These are phyloP conservation scores for Congeria kusceri DNA, from an alignment of 2,888 invertebrate species.

Conservation along the genomic window DNA sequence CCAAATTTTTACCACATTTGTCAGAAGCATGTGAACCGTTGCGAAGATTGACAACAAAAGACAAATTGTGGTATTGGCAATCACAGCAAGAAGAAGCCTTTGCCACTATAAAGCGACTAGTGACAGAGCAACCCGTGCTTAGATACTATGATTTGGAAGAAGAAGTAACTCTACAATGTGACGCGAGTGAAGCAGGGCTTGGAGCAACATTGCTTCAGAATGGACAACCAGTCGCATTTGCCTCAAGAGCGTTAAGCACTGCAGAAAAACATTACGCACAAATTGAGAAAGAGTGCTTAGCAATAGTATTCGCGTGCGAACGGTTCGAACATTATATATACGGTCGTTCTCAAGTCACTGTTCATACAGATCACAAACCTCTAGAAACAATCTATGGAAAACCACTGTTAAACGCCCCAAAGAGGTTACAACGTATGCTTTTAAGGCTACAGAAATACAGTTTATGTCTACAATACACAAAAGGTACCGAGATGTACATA, in stretches of 20 bases:
- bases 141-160: constrained; percentile 34
- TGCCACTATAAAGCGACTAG: constrained; percentile 21
- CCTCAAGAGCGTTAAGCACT: constrained; percentile 51
- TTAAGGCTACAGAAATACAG: constrained; percentile 78
- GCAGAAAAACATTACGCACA: constrained; percentile 64
- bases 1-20: constrained; percentile 58
- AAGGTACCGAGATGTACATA: constrained; percentile 49
- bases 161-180: constrained; percentile 8
- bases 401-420: constrained; percentile 42
- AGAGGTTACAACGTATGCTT: constrained; percentile 64
- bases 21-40: constrained; percentile 58
- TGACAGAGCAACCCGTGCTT: constrained; percentile 39
- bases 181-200: constrained; percentile 52
- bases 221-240: constrained; percentile 59
- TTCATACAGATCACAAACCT: constrained; percentile 59
- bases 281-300: constrained; percentile 68
- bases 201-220: constrained; percentile 64
- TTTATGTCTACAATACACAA: no score
- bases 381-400: constrained; percentile 54
- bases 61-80: constrained; percentile 46
- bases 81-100: constrained; percentile 40
- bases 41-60: constrained; percentile 48
- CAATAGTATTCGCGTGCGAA: constrained; percentile 57
- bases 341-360: constrained; percentile 41
- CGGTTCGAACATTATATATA: constrained; percentile 63